Percentiles rank a stretch among this genome's conserved stretches.
phyloP scores from a whole-genome alignment of 64 coral and sea anemone genomes.

The Pachyseris speciosa region DNA sequence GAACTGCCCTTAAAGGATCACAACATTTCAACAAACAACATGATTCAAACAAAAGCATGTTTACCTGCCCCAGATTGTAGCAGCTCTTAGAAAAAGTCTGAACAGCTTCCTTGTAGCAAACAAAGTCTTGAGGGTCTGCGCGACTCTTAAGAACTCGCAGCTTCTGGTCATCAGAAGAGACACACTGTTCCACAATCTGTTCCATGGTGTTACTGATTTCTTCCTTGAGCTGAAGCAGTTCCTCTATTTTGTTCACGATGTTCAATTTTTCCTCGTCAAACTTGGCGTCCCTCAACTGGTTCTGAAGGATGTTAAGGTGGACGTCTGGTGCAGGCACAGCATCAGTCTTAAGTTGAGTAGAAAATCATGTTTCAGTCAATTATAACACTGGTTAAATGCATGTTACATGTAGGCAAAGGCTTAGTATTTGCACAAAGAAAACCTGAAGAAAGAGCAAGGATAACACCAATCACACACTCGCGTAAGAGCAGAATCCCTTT shows the following conservation, averaged over 20 bases:
- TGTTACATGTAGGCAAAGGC: no score
- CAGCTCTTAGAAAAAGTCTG: conserved; percentile 71
- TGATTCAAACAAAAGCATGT: conserved; percentile 4
- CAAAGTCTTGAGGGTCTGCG: conserved; percentile 72
- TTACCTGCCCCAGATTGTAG: conserved; percentile 88
- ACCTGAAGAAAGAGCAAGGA: no score
- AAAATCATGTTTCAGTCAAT: not conserved
- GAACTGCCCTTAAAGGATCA: not conserved
- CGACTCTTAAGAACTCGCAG: conserved; percentile 53
- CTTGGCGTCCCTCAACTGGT: conserved; percentile 38
- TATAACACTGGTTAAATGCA: no score
- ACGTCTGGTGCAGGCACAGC: conserved; percentile 92
- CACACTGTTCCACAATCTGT: conserved; percentile 57
- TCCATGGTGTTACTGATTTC: conserved; percentile 57
- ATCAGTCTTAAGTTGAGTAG: conserved; percentile 59
- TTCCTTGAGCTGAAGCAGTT: conserved; percentile 59
- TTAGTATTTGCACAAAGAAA: no score
- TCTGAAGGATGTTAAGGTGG: conserved; percentile 75
- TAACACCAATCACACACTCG: no score
- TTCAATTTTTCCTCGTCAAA: conserved; percentile 25
- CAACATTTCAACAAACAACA: not conserved
- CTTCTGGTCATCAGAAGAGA: conserved; percentile 16
- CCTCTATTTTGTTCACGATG: conserved; percentile 58
- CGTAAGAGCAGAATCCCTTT: no score
- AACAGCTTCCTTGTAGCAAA: conserved; percentile 83